phyloP scores from a whole-genome alignment of 1,140 invertebrate species.

The Bombus huntii region DNA sequence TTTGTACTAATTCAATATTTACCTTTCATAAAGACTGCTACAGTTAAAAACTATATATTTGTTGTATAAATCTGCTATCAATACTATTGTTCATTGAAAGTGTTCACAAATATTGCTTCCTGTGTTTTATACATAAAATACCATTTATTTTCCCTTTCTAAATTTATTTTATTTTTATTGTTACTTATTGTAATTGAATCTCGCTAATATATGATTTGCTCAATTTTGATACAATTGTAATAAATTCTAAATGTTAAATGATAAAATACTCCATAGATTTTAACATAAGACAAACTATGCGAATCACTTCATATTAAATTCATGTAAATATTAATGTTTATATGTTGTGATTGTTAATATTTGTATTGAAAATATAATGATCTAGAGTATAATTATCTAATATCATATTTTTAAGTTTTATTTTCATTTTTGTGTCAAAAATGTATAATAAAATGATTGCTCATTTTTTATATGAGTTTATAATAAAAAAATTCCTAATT shows the following conservation, averaged over 20 bases:
- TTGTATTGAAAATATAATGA: slow-evolving; percentile 32
- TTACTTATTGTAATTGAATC: slow-evolving; percentile 8
- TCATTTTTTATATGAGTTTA: slow-evolving; percentile 32
- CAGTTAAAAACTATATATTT: slow-evolving; percentile 19
- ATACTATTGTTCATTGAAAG: slow-evolving; percentile 39
- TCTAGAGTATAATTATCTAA: slow-evolving; percentile 24
- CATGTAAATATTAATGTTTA: slow-evolving; percentile 51
- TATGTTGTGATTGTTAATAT: slow-evolving; percentile 27
- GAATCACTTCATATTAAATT: not conserved
- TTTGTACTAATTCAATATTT: slow-evolving; percentile 28
- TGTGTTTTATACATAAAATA: slow-evolving; percentile 1
- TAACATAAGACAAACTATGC: not conserved
- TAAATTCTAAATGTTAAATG: slow-evolving; percentile 36
- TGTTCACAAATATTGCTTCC: slow-evolving; percentile 21
- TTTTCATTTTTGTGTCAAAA: slow-evolving; percentile 31
- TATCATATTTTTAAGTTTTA: slow-evolving; percentile 26
- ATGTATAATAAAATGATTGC: slow-evolving; percentile 45
- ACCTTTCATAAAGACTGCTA: slow-evolving; percentile 28
- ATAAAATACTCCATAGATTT: slow-evolving; percentile 35
- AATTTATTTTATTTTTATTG: slow-evolving; percentile 20
- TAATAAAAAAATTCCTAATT: slow-evolving; percentile 7
- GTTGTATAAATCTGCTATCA: slow-evolving; percentile 2
- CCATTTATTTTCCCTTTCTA: not conserved
- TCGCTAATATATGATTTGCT: slow-evolving; percentile 59
- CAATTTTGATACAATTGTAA: slow-evolving; percentile 61